Evolutionary conservation across 2,888 invertebrate species (phyloP).

Genomic region (Patella ulyssiponensis): DNA sequence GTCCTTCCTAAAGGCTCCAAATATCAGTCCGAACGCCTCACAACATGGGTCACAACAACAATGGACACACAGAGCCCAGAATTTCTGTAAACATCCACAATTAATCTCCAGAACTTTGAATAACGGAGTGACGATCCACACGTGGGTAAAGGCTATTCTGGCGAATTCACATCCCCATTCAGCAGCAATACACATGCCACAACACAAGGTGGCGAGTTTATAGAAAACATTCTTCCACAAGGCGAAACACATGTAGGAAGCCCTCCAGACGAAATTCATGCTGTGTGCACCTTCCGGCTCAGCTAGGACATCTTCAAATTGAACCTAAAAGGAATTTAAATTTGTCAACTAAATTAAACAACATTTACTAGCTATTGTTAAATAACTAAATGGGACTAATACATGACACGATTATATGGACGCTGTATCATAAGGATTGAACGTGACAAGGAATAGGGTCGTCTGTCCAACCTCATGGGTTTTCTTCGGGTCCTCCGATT

Average conservation of each 20-base stretch:
- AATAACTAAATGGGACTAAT: too few relatives aligned
- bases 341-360: too few relatives aligned
- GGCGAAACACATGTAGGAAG: slow-evolving; percentile 78
- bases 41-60: slow-evolving; percentile 57
- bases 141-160: slow-evolving; percentile 77
- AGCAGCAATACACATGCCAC: slow-evolving; percentile 81
- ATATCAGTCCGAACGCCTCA: slow-evolving; percentile 48
- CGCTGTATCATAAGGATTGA: too few relatives aligned
- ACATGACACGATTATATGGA: too few relatives aligned
- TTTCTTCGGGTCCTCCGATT: too few relatives aligned
- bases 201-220: slow-evolving; percentile 78
- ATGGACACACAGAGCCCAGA: slow-evolving; percentile 76
- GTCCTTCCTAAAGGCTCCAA: slow-evolving; percentile 46
- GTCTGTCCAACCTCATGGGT: too few relatives aligned
- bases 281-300: slow-evolving; percentile 63
- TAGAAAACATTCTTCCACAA: slow-evolving; percentile 81
- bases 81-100: slow-evolving; percentile 50
- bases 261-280: slow-evolving; percentile 82
- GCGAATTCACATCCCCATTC: slow-evolving; percentile 73
- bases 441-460: too few relatives aligned
- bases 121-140: slow-evolving; percentile 82
- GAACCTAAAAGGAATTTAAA: slow-evolving; percentile 44
- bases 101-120: slow-evolving; percentile 79
- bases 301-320: slow-evolving; percentile 57
- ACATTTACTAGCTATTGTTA: too few relatives aligned